Evolutionary conservation across 2,888 invertebrate species (phyloP).

Genomic region (Pyralis farinalis): DNA sequence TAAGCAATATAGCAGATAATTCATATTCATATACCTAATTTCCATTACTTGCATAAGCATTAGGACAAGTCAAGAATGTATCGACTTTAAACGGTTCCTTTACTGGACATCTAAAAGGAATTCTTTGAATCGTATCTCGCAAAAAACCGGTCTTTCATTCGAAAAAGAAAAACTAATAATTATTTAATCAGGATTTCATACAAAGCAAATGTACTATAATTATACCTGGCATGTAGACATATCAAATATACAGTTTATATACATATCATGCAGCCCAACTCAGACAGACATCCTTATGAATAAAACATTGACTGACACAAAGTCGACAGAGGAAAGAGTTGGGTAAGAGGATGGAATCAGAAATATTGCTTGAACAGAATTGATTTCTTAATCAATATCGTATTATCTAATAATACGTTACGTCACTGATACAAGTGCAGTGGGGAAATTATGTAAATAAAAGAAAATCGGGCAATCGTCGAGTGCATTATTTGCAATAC

Average conservation of each 20-base stretch:
- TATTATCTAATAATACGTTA: constrained; percentile 2
- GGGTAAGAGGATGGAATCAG: neutral
- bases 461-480: constrained; percentile 10
- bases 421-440: constrained; percentile 5
- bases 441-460: constrained; percentile 11
- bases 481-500: constrained; percentile 20
- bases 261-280: neutral
- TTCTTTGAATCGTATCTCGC: neutral
- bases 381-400: neutral
- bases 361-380: neutral
- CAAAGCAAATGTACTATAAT: too few relatives aligned
- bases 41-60: constrained; percentile 15
- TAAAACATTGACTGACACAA: constrained; percentile 10
- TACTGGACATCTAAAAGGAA: neutral
- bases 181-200: neutral
- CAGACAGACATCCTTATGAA: constrained; percentile 7
- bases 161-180: neutral
- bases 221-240: neutral
- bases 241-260: neutral
- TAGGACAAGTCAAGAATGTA: constrained; percentile 7
- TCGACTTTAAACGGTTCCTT: constrained; percentile 7
- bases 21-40: constrained; percentile 23
- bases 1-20: constrained; percentile 27
- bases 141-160: neutral
- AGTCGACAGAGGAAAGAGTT: neutral